Percentiles rank a stretch among this genome's conserved stretches.
These are phyloP conservation scores for Ophion slaviceki DNA, from an alignment of 2,888 invertebrate genomes.

Conservation along the genomic window DNA sequence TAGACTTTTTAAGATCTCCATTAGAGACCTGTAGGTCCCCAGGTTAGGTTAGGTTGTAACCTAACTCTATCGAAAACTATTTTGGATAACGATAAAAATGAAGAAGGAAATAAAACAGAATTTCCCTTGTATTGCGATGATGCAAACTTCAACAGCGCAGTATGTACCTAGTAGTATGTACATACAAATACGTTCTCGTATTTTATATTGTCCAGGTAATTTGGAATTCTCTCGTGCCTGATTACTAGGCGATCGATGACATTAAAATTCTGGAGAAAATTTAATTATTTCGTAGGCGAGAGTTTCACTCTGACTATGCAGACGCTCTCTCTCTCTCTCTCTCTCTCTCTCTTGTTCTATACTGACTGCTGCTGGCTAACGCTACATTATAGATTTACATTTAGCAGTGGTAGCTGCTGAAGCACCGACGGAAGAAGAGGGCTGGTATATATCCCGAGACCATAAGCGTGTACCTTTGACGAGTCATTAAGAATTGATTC, in stretches of 20 bases:
- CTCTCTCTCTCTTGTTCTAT: constrained; percentile 30
- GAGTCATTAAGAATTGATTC: constrained; percentile 70
- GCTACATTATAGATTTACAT: constrained; percentile 69
- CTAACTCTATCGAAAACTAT: no score
- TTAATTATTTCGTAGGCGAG: constrained; percentile 68
- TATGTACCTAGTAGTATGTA: no score
- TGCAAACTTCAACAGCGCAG: no score
- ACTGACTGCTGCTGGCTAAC: constrained; percentile 61
- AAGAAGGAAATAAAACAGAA: no score
- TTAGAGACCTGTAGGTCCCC: no score
- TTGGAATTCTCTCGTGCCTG: constrained; percentile 45
- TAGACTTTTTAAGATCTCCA: no score
- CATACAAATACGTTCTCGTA: constrained; percentile 6
- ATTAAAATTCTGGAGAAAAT: constrained; percentile 68
- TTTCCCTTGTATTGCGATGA: no score
- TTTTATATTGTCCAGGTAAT: constrained; percentile 44
- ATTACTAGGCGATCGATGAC: constrained; percentile 63
- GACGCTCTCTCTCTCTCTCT: constrained; percentile 28
- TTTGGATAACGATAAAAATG: no score
- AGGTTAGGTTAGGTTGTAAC: no score
- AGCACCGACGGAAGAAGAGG: constrained; percentile 44
- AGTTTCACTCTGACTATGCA: constrained; percentile 64
- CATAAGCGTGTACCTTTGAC: constrained; percentile 68
- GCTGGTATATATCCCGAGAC: constrained; percentile 60
- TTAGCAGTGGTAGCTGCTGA: constrained; percentile 57